These are phyloP conservation scores for Anarhynchus alexandrinus DNA, from an alignment of 2,113 vertebrate genomes.

Conservation along the genomic window DNA sequence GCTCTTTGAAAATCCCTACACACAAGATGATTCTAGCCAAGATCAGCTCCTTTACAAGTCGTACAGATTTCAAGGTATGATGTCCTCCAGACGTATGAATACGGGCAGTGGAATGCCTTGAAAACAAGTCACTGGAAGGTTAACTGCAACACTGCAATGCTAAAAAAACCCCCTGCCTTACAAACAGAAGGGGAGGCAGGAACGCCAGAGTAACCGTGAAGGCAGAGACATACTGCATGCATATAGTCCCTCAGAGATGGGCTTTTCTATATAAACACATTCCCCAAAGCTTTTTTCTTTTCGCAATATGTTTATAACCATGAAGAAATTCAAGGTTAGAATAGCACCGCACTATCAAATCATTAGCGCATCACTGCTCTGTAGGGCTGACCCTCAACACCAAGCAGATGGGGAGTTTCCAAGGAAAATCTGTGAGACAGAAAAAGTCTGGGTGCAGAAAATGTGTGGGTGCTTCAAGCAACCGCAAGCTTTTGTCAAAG, in stretches of 20 bases:
- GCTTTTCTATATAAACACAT: background rate
- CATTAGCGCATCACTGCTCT: background rate
- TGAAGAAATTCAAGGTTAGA: background rate
- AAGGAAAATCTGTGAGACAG: conserved; percentile 3
- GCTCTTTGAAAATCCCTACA: conserved; percentile 44
- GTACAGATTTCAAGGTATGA: conserved; percentile 20
- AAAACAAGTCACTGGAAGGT: conserved; percentile 24
- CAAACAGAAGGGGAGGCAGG: background rate
- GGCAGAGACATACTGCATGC: background rate
- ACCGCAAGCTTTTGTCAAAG: background rate
- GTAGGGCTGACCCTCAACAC: background rate
- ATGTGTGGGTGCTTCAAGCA: conserved; percentile 21
- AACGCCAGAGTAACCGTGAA: background rate
- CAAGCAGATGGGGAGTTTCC: conserved; percentile 23
- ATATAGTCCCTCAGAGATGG: background rate
- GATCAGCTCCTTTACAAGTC: conserved; percentile 14
- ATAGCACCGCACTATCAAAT: background rate
- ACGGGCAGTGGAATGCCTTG: background rate
- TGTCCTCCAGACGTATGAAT: conserved; percentile 18
- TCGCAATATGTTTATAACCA: background rate
- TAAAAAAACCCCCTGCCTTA: background rate
- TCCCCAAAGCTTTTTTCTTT: background rate
- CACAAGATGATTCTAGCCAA: background rate
- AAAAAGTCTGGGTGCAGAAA: conserved; percentile 5
- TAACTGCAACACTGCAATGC: background rate